Percentiles rank a stretch among this genome's conserved stretches.
phyloP scores from a whole-genome alignment of 2,797 vertebrate species.

The Phataginus tetradactyla region DNA sequence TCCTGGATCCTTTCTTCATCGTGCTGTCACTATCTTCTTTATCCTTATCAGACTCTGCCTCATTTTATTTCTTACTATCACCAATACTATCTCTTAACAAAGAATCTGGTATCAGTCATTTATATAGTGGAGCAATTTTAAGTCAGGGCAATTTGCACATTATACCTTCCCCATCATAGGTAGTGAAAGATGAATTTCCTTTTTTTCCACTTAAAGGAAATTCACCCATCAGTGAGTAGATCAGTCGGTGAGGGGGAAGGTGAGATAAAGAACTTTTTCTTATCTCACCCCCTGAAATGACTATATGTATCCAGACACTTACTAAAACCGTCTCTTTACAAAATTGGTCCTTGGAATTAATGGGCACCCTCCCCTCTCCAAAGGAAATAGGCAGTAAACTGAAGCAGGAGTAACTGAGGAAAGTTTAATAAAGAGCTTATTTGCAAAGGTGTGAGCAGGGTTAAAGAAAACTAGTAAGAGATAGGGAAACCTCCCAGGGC shows the following conservation, averaged over 20 bases:
- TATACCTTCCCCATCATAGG: neutral
- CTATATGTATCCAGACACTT: neutral
- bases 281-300: neutral
- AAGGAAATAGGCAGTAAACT: constrained; percentile 6
- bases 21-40: neutral
- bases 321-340: neutral
- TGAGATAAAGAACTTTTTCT: neutral
- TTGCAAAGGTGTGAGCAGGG: neutral
- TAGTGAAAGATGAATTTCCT: neutral
- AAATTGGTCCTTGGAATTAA: neutral
- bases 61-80: neutral
- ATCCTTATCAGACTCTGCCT: neutral
- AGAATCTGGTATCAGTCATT: neutral
- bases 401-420: neutral
- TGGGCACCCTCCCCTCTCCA: neutral
- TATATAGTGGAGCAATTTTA: neutral
- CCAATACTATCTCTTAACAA: neutral
- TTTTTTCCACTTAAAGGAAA: constrained; percentile 37
- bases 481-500: neutral
- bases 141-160: neutral
- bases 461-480: neutral
- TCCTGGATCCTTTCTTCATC: neutral
- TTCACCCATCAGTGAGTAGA: neutral
- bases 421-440: constrained; percentile 21
- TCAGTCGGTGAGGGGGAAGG: neutral